These are phyloP conservation scores for Apamea anceps DNA, from an alignment of 2,888 invertebrate genomes.

Conservation along the genomic window DNA sequence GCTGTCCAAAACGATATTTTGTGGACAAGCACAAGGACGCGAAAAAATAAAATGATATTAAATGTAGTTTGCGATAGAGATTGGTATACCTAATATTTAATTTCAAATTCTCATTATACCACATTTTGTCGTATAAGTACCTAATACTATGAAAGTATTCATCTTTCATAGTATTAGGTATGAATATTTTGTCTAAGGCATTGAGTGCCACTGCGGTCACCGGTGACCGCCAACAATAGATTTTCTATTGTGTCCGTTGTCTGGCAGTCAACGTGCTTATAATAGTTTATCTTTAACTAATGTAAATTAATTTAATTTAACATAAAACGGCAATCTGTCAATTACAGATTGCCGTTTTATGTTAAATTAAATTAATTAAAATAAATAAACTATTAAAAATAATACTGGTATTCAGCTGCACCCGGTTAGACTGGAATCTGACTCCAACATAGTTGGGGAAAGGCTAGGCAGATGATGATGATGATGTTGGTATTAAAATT, in stretches of 20 bases:
- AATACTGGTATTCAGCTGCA: neutral
- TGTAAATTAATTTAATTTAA: no score
- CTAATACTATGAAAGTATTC: no score
- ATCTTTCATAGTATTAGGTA: no score
- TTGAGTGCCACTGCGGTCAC: no score
- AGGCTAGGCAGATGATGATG: neutral
- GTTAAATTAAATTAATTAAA: no score
- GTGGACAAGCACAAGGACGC: fast-evolving
- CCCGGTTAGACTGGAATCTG: neutral
- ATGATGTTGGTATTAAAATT: neutral
- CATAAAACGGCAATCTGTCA: no score
- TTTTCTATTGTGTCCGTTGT: no score
- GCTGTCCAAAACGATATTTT: neutral
- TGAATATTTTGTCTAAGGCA: no score
- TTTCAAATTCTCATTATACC: neutral
- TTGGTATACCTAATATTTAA: neutral
- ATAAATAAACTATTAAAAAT: neutral
- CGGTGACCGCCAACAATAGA: no score
- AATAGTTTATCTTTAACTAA: no score
- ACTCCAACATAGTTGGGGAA: neutral
- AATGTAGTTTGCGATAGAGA: neutral
- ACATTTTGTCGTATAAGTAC: neutral
- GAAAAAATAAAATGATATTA: neutral
- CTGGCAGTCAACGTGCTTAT: no score
- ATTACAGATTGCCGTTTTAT: no score